phyloP scores from a whole-genome alignment of 2,113 vertebrate genomes.

The Centropus unirufus region DNA sequence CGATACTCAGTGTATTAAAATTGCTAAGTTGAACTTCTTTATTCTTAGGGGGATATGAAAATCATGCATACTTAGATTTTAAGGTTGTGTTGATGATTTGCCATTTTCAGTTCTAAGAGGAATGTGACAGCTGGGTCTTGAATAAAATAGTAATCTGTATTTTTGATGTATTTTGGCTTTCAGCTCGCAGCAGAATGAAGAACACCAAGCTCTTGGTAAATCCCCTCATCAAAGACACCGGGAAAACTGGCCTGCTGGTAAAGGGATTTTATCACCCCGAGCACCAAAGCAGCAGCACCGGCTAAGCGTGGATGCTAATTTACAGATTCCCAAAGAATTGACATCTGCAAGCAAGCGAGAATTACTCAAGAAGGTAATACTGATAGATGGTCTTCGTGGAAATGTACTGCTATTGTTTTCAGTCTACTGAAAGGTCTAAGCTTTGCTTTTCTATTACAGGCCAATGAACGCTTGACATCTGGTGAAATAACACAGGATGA shows the following conservation, averaged over 20 bases:
- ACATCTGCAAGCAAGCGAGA: slow-evolving; percentile 94
- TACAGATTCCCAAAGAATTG: slow-evolving; percentile 94
- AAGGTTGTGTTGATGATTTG: neutral
- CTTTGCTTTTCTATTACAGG: slow-evolving; percentile 72
- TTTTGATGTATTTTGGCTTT: slow-evolving; percentile 29
- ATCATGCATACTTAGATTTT: neutral
- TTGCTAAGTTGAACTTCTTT: neutral
- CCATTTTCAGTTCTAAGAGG: neutral
- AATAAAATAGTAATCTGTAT: neutral
- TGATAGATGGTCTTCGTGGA: neutral
- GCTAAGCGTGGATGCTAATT: slow-evolving; percentile 94
- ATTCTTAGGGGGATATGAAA: neutral
- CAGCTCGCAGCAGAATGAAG: slow-evolving; percentile 85
- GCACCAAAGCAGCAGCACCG: slow-evolving; percentile 90
- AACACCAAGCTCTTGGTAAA: slow-evolving; percentile 80
- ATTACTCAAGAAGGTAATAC: slow-evolving; percentile 89
- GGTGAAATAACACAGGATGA: slow-evolving; percentile 95
- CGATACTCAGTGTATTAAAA: neutral
- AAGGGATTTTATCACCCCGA: slow-evolving; percentile 84
- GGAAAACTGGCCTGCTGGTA: slow-evolving; percentile 80
- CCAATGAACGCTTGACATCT: slow-evolving; percentile 87
- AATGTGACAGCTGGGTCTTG: neutral
- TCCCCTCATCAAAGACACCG: slow-evolving; percentile 85
- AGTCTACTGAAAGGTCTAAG: slow-evolving; percentile 1
- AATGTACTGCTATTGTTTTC: neutral